phyloP scores from a whole-genome alignment of 2,797 vertebrate genomes.

The Pogonophryne albipinna region DNA sequence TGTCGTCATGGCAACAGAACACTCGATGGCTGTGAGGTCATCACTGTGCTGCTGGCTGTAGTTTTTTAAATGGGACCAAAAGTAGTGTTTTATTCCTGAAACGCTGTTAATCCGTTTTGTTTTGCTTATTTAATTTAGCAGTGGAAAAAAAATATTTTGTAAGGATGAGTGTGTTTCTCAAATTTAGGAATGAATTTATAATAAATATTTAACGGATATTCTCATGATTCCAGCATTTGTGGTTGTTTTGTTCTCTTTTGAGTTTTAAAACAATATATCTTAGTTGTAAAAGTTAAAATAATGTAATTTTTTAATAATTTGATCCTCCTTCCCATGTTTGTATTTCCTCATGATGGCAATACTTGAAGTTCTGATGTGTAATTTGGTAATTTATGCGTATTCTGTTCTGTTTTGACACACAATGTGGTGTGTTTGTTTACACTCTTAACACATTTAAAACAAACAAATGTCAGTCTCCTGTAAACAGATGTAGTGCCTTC shows the following conservation, averaged over 20 bases:
- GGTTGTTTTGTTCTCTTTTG: constrained; percentile 28
- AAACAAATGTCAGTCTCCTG: background rate
- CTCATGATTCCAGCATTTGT: constrained; percentile 14
- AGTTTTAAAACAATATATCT: background rate
- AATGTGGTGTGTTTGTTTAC: too few species aligned
- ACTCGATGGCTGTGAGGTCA: constrained; percentile 24
- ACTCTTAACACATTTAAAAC: too few species aligned
- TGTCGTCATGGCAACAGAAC: background rate
- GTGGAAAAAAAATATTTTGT: constrained; percentile 9
- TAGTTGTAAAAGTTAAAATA: constrained; percentile 1
- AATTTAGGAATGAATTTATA: background rate
- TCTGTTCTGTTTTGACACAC: background rate
- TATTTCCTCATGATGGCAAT: constrained; percentile 11
- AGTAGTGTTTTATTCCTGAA: constrained; percentile 41
- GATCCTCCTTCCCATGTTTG: constrained; percentile 2
- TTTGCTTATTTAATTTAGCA: constrained; percentile 46
- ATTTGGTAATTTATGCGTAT: constrained; percentile 10
- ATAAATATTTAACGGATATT: constrained; percentile 11
- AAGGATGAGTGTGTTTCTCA: background rate
- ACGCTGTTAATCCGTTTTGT: constrained; percentile 27
- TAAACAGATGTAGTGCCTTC: constrained; percentile 18
- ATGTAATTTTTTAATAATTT: constrained; percentile 6
- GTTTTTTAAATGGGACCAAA: constrained; percentile 65
- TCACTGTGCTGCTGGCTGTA: constrained; percentile 39
- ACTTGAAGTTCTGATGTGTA: constrained; percentile 46